Percentiles rank a stretch among this genome's conserved stretches.
Evolutionary conservation across 2,888 invertebrate genomes (phyloP).

Genomic region (Eristalis tenax): DNA sequence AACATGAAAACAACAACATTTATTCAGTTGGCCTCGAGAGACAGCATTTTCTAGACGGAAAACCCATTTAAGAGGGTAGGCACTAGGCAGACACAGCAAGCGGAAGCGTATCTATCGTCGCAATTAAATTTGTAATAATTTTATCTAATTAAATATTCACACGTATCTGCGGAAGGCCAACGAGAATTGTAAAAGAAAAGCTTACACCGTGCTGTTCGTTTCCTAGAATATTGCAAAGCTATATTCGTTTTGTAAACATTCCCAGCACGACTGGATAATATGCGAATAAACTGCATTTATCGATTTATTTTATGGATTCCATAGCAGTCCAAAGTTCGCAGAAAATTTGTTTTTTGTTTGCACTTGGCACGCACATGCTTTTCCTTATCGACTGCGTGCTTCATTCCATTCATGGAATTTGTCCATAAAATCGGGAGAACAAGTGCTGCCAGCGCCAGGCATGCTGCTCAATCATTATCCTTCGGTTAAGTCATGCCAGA

Average conservation of each 20-base stretch:
- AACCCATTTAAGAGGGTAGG: not conserved
- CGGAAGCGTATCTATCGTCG: constrained; percentile 9
- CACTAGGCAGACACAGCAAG: not conserved
- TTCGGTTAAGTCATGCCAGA: constrained; percentile 11
- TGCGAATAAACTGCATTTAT: not conserved
- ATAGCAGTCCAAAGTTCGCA: not conserved
- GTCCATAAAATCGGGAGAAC: constrained; percentile 1
- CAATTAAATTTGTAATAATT: constrained; percentile 33
- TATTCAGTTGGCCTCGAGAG: not conserved
- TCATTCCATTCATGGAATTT: constrained; percentile 23
- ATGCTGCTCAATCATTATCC: constrained; percentile 6
- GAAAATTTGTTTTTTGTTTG: not conserved
- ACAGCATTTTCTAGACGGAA: not conserved
- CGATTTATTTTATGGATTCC: not conserved
- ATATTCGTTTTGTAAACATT: not conserved
- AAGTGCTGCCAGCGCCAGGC: constrained; percentile 5
- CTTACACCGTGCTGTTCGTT: not conserved
- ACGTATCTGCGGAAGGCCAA: constrained; percentile 59
- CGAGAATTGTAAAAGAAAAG: constrained; percentile 14
- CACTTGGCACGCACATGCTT: not conserved
- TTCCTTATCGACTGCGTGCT: not conserved
- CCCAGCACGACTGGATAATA: not conserved
- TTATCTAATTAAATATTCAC: constrained; percentile 58
- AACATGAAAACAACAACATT: not conserved
- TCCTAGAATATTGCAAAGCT: not conserved